phyloP scores from a whole-genome alignment of 2,888 invertebrate species.

The Tipula confusa region DNA sequence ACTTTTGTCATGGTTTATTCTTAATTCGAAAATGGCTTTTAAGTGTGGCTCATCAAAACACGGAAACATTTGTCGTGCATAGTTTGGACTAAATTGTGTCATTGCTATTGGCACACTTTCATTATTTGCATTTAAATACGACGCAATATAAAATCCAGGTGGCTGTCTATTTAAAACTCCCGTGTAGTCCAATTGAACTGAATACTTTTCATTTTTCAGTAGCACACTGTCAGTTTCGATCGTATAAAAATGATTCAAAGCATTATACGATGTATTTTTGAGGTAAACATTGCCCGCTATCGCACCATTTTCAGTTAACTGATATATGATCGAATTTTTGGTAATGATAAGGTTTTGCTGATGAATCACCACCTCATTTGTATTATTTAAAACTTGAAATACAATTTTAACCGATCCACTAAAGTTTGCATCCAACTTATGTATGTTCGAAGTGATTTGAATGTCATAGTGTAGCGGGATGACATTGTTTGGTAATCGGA shows the following conservation, averaged over 20 bases:
- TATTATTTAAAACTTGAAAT: constrained; percentile 50
- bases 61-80: background rate
- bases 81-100: background rate
- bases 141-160: constrained; percentile 61
- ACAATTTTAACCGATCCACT: constrained; percentile 51
- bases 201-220: constrained; percentile 29
- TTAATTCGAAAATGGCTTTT: constrained; percentile 63
- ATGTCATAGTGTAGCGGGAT: constrained; percentile 55
- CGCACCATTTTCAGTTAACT: background rate
- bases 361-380: constrained; percentile 48
- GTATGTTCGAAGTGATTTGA: constrained; percentile 51
- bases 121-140: constrained; percentile 48
- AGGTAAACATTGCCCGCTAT: background rate
- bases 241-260: background rate
- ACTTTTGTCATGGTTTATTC: constrained; percentile 54
- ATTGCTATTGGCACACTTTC: constrained; percentile 40
- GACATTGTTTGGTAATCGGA: constrained; percentile 55
- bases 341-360: constrained; percentile 31
- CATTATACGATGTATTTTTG: background rate
- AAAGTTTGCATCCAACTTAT: constrained; percentile 42
- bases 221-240: background rate
- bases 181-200: constrained; percentile 52
- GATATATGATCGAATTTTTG: background rate
- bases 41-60: constrained; percentile 38
- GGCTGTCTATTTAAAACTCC: constrained; percentile 57